A percentile compares a stretch with the other conserved stretches of the same genome.
Evolutionary conservation across 2,888 invertebrate species (phyloP).

Genomic region (Drosophila bunnanda): DNA sequence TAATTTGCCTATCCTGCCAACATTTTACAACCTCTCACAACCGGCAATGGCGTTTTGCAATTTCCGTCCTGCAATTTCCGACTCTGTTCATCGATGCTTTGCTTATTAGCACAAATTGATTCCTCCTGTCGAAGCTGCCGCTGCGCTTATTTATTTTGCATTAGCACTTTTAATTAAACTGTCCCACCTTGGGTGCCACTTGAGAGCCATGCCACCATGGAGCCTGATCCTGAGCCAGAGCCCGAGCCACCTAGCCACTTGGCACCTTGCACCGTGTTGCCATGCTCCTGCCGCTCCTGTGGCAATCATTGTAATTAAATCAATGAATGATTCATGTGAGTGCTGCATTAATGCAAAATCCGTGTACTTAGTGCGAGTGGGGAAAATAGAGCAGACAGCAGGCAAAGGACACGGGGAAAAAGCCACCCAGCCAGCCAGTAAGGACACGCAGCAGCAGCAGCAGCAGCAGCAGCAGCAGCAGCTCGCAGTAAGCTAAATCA

Average conservation of each 20-base stretch:
- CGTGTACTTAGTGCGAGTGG: conserved; percentile 77
- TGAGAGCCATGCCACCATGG: conserved; percentile 22
- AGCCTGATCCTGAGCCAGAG: no score
- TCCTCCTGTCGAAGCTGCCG: conserved; percentile 63
- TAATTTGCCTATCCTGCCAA: conserved; percentile 33
- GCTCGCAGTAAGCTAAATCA: conserved; percentile 22
- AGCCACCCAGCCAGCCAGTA: conserved; percentile 17
- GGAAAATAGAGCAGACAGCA: conserved; percentile 59
- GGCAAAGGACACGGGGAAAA: conserved; percentile 52
- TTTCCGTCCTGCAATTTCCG: conserved; percentile 34
- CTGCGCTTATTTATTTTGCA: conserved; percentile 76
- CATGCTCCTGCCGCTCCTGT: conserved; percentile 43
- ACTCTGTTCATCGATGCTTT: conserved; percentile 40
- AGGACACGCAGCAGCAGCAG: conserved; percentile 39
- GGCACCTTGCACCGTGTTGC: conserved; percentile 25
- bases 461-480: conserved; percentile 31
- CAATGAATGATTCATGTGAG: conserved; percentile 81
- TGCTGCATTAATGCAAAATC: conserved; percentile 79
- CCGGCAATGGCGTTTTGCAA: conserved; percentile 7
- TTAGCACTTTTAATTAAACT: conserved; percentile 80
- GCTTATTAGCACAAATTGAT: conserved; percentile 78
- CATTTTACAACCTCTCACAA: background rate
- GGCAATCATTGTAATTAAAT: conserved; percentile 80
- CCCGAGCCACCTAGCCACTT: conserved; percentile 5
- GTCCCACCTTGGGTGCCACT: conserved; percentile 49